These are phyloP conservation scores for Lepidochrysops patricia DNA, from an alignment of 2,888 invertebrate genomes.

Conservation along the genomic window DNA sequence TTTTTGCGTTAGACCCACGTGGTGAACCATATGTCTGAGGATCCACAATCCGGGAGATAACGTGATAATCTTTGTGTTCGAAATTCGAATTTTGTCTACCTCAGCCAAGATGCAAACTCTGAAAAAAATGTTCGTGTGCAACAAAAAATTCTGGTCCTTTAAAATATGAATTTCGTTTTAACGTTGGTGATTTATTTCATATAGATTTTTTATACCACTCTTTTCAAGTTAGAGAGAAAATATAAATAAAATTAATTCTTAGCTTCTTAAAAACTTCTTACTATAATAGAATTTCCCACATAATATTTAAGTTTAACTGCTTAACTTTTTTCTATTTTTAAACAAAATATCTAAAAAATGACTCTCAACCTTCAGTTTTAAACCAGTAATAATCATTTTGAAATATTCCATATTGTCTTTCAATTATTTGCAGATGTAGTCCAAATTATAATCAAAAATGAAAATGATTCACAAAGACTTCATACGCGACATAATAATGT, in stretches of 20 bases:
- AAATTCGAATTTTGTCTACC: constrained; percentile 13
- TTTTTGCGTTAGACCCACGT: constrained; percentile 59
- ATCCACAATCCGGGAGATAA: constrained; percentile 60
- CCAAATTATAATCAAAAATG: background rate
- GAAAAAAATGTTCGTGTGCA: background rate
- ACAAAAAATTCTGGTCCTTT: background rate
- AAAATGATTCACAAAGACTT: constrained; percentile 9
- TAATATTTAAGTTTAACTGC: too few relatives aligned
- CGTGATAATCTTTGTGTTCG: constrained; percentile 29
- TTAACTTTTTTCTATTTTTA: too few relatives aligned
- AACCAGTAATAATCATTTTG: too few relatives aligned
- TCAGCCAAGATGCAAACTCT: background rate
- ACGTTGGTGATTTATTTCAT: background rate
- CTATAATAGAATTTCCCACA: too few relatives aligned
- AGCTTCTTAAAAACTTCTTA: too few relatives aligned
- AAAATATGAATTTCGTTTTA: background rate
- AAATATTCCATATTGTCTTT: background rate
- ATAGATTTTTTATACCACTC: too few relatives aligned
- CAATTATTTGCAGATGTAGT: background rate
- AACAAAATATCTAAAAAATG: too few relatives aligned
- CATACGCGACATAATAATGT: constrained; percentile 43
- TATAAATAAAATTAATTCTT: too few relatives aligned
- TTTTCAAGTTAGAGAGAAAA: too few relatives aligned
- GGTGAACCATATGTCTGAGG: constrained; percentile 61
- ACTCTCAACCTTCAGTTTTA: too few relatives aligned